Evolutionary conservation across 2,113 vertebrate species (phyloP), one percentile per base, ranked within the genome.

Genomic region (Notarius lentiginosus): DNA sequence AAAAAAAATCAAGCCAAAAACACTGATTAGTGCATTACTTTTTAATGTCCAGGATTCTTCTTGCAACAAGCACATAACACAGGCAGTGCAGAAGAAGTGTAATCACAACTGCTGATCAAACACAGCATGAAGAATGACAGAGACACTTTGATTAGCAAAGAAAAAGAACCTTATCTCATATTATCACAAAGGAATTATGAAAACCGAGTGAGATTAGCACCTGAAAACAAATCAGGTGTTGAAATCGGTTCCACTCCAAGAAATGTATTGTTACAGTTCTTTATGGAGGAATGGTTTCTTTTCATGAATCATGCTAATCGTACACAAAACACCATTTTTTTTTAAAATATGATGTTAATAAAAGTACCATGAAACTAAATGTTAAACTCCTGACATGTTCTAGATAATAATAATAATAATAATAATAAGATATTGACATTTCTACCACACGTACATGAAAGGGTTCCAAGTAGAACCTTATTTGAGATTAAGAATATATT

Each of bases 181-280:
- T 84, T 63, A 84, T n/a, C 20, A 63, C 70, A 30, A 86, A 65
- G 84, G 18, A 61, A 80, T 86, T 79, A 55, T 68, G 18, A 63
- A 66, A 63, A 66, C 60, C 22, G 27, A 9, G 14, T 51, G 75
- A 79, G 84, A 86, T 86, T 86, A 56, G 15, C 61, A 81, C 22
- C 79, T 81, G 79, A 81, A 81, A 81, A 30, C 79, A 61, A 81
- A 81, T 81, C 79, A 61, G 79, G 79, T 61, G 18, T 81, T 20
- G 11, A 22, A 81, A 61, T 83, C 65, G 27, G 47, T 70, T 70
- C 49, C 65, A 81, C 53, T 61, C 79, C 2, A 20, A 61, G 34
- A 12, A 22, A 61, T 22, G 0, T 47, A 24, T 61, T 15, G 79
- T 81, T 24, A 11, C 20, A 34, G 18, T 22, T 6, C 56, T 61